These are phyloP conservation scores for Poecilobothrus nobilitatus DNA, from an alignment of 2,888 invertebrate genomes.

Conservation along the genomic window DNA sequence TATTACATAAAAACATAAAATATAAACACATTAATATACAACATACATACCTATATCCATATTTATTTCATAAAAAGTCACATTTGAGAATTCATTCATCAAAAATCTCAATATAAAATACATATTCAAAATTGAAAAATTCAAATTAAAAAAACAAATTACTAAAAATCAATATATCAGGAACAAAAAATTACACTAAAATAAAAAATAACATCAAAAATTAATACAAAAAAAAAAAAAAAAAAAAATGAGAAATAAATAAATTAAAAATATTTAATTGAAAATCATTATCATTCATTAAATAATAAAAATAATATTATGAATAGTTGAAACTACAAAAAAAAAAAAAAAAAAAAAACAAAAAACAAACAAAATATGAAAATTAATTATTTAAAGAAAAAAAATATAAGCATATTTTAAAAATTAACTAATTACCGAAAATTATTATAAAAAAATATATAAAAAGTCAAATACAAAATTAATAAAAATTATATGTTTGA, in stretches of 20 bases:
- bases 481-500: neutral
- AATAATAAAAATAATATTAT: neutral
- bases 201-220: too few species aligned
- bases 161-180: too few species aligned
- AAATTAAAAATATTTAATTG: too few species aligned
- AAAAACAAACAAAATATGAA: neutral
- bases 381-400: neutral
- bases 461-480: neutral
- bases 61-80: too few species aligned
- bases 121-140: too few species aligned
- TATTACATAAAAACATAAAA: neutral
- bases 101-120: too few species aligned
- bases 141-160: too few species aligned
- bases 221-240: neutral
- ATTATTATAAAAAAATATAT: neutral
- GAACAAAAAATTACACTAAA: too few species aligned
- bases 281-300: too few species aligned
- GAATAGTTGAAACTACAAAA: neutral
- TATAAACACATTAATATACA: neutral
- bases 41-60: neutral
- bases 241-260: neutral
- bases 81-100: too few species aligned
- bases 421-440: neutral
- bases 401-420: neutral
- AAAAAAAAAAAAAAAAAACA: neutral